Evolutionary conservation across 2,797 vertebrate species (phyloP), one percentile per base, ranked within the genome.

Genomic region (Sebastes hubbsi): DNA sequence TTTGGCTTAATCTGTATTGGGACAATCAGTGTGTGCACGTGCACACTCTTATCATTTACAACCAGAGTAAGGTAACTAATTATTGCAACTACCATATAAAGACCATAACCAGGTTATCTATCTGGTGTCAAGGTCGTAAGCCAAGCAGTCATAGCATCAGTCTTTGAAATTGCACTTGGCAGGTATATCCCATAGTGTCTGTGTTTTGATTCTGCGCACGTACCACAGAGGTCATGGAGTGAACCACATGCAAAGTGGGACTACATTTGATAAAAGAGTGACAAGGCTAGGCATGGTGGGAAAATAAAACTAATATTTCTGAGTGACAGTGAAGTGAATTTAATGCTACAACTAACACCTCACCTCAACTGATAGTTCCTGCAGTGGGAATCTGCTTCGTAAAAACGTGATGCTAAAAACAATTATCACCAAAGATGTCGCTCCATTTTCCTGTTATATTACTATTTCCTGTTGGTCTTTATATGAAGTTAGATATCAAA

Each of bases 181-280:
- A 69, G 8, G 14, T 74, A 30, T 32, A 13, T 61, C 56, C 61
- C 25, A 25, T 5, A 46, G 52, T 38, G 65, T 10, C 56, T 46
- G 65, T 54, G 64, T 79, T 86, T 72, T 34, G 7, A 90, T 75
- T 76, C 66, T 30, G n/a, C 27, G 30, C 54, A 38, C 55, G 20
- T 29, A 9, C 62, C 24, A 10, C 61, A 77, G 72, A 88, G 82
- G 82, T 88, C 79, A 75, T 18, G 0, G 46, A 79, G 81, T 30
- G 52, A 83, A 85, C 72, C 75, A 76, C 75, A 85, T 77, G 80
- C 81, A 90, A 85, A 87, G 59, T 65, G 75, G 58, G 74, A 72
- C 66, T 62, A 3, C 32, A 73, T 83, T 63, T 82, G 77, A 78
- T 84, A 75, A 75, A 86, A 75, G 36, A 77, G 25, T 78, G 83